phyloP scores from a whole-genome alignment of 2,888 invertebrate species.

The Drosophila borborema region DNA sequence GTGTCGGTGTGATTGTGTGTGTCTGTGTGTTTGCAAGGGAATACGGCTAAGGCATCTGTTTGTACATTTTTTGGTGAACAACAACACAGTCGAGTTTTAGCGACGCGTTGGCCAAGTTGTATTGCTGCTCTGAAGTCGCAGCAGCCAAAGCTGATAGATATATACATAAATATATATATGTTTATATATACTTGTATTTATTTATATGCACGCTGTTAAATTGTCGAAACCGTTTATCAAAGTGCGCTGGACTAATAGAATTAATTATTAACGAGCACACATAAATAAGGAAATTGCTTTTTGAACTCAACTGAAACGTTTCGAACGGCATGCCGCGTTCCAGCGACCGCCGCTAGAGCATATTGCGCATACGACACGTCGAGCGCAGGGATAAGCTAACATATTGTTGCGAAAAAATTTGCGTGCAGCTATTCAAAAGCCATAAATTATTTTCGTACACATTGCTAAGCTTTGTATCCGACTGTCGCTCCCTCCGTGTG shows the following conservation, averaged over 20 bases:
- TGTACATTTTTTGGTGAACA: conserved; percentile 67
- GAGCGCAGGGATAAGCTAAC: conserved; percentile 60
- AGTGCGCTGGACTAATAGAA: conserved; percentile 41
- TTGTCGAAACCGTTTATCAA: conserved; percentile 34
- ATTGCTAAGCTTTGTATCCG: conserved; percentile 12
- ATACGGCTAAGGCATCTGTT: conserved; percentile 57
- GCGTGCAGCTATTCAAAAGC: conserved; percentile 47
- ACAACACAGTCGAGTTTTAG: conserved; percentile 78
- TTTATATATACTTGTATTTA: conserved; percentile 2
- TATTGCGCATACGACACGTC: conserved; percentile 80
- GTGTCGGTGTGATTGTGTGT: conserved; percentile 15
- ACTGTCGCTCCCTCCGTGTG: neutral
- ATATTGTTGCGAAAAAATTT: conserved; percentile 70
- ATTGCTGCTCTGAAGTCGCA: conserved; percentile 43
- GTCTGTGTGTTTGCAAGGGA: conserved; percentile 24
- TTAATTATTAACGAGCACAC: conserved; percentile 55
- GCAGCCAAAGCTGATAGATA: conserved; percentile 6
- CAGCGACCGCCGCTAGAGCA: conserved; percentile 53
- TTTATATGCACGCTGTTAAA: conserved; percentile 1
- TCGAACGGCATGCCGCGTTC: conserved; percentile 42
- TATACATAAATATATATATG: neutral
- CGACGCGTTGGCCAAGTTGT: conserved; percentile 71
- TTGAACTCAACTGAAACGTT: conserved; percentile 19
- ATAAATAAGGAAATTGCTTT: conserved; percentile 68
- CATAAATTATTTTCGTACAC: conserved; percentile 44